These are phyloP conservation scores for Rhinophrynus dorsalis DNA, from an alignment of 2,797 vertebrate species.

Conservation along the genomic window DNA sequence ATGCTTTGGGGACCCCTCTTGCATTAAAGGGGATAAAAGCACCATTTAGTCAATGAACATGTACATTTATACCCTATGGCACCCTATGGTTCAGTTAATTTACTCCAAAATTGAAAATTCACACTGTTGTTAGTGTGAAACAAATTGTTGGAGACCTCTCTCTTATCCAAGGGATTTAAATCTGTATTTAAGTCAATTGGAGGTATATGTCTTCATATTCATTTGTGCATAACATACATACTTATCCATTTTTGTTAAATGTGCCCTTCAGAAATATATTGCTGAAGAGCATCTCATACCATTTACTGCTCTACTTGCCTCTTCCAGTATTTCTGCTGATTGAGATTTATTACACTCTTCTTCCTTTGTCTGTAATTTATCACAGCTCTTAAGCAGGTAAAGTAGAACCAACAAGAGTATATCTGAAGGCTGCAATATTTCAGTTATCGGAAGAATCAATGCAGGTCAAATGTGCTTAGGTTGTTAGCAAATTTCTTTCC, in stretches of 20 bases:
- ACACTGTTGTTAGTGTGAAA: too few relatives aligned
- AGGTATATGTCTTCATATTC: too few relatives aligned
- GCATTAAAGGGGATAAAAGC: too few relatives aligned
- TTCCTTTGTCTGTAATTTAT: constrained; percentile 46
- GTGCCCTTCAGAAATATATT: constrained; percentile 45
- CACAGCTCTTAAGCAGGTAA: constrained; percentile 47
- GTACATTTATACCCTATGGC: too few relatives aligned
- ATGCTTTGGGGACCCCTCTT: too few relatives aligned
- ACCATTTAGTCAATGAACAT: too few relatives aligned
- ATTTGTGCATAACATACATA: too few relatives aligned
- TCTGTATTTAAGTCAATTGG: too few relatives aligned
- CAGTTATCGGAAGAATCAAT: constrained; percentile 48
- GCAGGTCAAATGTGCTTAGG: constrained; percentile 48
- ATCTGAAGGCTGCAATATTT: constrained; percentile 50
- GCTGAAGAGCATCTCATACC: constrained; percentile 27
- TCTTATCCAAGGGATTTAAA: too few relatives aligned
- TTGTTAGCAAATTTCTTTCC: constrained; percentile 45
- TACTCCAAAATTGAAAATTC: too few relatives aligned
- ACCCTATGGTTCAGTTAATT: too few relatives aligned
- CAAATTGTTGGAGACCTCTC: too few relatives aligned
- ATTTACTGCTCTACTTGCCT: constrained; percentile 41
- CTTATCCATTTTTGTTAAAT: constrained; percentile 22
- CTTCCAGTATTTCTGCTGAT: constrained; percentile 39
- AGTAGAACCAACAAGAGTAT: constrained; percentile 48
- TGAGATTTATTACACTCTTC: constrained; percentile 42